Base-by-base conservation (phyloP, 2,797 vertebrate species). In the Morelia viridis region DNA sequence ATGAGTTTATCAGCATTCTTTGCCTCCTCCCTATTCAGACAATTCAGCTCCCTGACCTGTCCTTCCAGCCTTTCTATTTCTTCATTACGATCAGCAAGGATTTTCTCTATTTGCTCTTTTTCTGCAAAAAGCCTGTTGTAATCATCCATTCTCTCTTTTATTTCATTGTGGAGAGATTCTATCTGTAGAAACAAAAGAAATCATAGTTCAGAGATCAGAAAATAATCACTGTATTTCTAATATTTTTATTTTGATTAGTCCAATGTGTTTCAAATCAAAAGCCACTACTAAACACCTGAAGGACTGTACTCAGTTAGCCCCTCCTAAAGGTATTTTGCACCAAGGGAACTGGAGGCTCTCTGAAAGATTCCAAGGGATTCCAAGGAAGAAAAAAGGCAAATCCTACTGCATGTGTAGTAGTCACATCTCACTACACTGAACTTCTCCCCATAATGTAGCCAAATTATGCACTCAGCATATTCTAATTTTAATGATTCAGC, bases 141-240 rank as follows among this genome's bases (percentile, higher is more conserved):
- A 93, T 98, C 98, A 68, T 99, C 98, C 0, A 96, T 97, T 94
- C 98, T 99, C 95, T 98, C 98, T 97, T 98, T 98, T 92, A 99
- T 95, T 91, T 98, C 96, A 57, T 98, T 97, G 95, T 99, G 98
- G 90, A 99, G 97, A 92, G 96, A 98, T 96, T 99, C 98, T 92
- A 99, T 97, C 99, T 99, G 94, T 50, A 95, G 89, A 89, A 46
- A 96, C 11, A 93, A 71, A 86, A 65, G n/a, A 10, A 12, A 53
- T 56, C 12, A 88, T 8, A 5, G 28, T 88, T 94, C 2, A 94
- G 4, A 35, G 31, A 83, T 56, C 5, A 56, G 15, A 41, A 57
- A 24, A 57, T 41, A 90, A 90, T 83, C 28, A 83, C 35, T 53
- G 85, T 17, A 87, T 5, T 31, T 11, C 31, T 85, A 89, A 65